These are phyloP conservation scores for Urocynchramus pylzowi DNA, from an alignment of 2,113 vertebrate species.

Conservation along the genomic window DNA sequence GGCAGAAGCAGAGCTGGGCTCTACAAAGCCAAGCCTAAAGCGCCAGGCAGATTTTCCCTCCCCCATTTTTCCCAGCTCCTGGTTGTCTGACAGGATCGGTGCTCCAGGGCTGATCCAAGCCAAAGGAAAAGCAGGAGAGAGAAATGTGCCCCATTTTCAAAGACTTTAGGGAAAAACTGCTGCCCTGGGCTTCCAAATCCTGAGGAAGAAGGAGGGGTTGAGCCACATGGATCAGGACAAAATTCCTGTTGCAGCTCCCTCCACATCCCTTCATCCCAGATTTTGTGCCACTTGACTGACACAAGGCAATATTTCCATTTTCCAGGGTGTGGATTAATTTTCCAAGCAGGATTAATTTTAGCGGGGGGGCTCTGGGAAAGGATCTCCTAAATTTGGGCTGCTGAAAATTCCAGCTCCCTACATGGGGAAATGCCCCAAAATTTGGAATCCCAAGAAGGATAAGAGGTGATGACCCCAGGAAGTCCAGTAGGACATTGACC, in stretches of 20 bases:
- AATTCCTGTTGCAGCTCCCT: not conserved
- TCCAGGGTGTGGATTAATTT: not conserved
- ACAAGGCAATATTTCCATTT: fast-evolving
- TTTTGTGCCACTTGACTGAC: not conserved
- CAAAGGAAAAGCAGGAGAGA: not conserved
- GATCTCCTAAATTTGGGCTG: no score
- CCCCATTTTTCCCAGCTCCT: not conserved
- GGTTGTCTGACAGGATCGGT: not conserved
- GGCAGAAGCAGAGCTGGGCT: not conserved
- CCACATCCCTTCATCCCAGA: not conserved
- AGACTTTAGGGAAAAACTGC: not conserved
- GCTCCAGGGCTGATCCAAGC: not conserved
- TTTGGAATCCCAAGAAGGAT: not conserved
- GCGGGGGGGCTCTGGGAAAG: not conserved
- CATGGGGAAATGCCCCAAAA: not conserved
- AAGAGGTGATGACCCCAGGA: not conserved
- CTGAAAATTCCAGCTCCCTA: not conserved
- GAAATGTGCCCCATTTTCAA: not conserved
- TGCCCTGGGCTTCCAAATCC: not conserved
- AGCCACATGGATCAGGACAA: not conserved
- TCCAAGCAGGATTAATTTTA: not conserved
- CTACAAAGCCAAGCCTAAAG: not conserved
- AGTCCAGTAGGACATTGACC: not conserved
- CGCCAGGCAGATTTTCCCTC: not conserved
- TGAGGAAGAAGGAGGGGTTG: not conserved